Base-by-base conservation (phyloP, 2,888 invertebrate genomes). In the Eupithecia abbreviata region DNA sequence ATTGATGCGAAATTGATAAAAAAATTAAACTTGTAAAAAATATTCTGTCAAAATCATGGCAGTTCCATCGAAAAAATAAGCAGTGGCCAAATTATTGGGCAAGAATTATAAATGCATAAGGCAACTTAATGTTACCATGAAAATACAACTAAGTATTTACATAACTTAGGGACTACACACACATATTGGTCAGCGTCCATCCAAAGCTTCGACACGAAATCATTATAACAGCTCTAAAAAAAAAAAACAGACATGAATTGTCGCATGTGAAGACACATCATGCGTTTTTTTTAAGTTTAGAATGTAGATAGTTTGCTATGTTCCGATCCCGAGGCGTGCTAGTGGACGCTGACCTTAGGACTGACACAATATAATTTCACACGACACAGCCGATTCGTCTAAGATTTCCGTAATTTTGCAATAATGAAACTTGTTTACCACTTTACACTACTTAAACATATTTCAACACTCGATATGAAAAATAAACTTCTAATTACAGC, bases 401-500 rank as follows among this genome's bases (percentile, higher is more conserved):
- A 92, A 87, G 85, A 87, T 86, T 90, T 87, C 84, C 80, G 82
- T 88, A 88, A 90, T 92, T 93, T 92, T 92, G 93, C 92, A 90
- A 90, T 92, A 90, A 90, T 91, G 91, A 92, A 92, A 92, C 88
- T 88, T 87, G 87, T 79, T 91, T 89, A 90, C 91, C 93, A 92
- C 90, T 80, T 91, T 93, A 93, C 92, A 92, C 94, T 94, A 95
- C 92, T 90, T 93, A 93, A 89, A 93, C 90, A 91, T 93, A 93
- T 92, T 89, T 93, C 90, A 94, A 95, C 94, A 95, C 93, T 91
- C 93, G 93, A 94, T 95, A 95, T 94, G 94, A 95, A 95, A 95
- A 95, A 94, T 95, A 95, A 95, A 94, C 93, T 90, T 92, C 94
- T 95, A 94, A 94, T 93, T 95, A 94, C 93, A 92, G 94, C 92